These are phyloP conservation scores for Melanerpes aurifrons DNA, from an alignment of 2,113 vertebrate genomes.

Conservation along the genomic window DNA sequence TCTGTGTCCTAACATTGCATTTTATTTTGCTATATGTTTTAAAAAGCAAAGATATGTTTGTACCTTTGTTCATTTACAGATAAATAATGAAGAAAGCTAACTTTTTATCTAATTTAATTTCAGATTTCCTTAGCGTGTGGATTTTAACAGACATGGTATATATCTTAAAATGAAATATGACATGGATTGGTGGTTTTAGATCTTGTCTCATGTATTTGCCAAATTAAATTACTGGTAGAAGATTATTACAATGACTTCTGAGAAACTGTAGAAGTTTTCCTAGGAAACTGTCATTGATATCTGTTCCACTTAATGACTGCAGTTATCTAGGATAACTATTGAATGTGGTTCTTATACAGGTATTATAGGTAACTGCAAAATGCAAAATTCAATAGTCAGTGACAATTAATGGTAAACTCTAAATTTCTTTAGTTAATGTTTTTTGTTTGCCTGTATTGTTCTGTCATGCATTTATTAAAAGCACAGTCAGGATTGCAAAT, in stretches of 20 bases:
- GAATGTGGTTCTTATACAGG: neutral
- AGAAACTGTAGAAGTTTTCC: neutral
- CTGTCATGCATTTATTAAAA: neutral
- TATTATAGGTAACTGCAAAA: neutral
- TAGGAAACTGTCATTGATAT: neutral
- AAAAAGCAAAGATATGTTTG: neutral
- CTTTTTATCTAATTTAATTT: neutral
- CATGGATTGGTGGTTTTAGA: neutral
- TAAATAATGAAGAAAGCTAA: neutral
- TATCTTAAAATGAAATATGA: neutral
- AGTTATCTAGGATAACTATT: neutral
- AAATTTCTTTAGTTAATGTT: neutral
- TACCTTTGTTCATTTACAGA: neutral
- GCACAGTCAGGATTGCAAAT: neutral
- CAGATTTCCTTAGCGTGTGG: neutral
- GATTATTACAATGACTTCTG: neutral
- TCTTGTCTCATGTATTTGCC: neutral
- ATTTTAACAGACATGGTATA: neutral
- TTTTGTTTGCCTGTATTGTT: neutral
- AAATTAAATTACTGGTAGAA: neutral
- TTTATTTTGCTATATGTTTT: neutral
- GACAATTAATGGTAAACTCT: neutral
- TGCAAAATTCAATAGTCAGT: neutral
- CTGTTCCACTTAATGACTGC: neutral
- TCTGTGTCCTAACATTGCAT: neutral